phyloP scores from a whole-genome alignment of 30 jellyfish, hydroid and myxozoan genomes.

The Hydractinia symbiolongicarpus region DNA sequence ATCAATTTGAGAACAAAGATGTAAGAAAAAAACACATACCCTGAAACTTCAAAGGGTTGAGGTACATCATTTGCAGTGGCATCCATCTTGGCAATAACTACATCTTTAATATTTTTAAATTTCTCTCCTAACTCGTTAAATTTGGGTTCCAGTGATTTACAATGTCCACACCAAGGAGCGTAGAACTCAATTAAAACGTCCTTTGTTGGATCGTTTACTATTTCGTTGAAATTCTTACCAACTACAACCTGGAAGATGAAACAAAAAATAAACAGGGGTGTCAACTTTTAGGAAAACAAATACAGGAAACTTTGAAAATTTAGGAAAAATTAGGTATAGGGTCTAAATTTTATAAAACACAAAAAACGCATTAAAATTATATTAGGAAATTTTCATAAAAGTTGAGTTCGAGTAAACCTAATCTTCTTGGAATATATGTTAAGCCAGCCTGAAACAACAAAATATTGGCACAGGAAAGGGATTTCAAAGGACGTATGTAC shows the following conservation, averaged over 20 bases:
- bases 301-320: too few species aligned
- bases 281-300: too few species aligned
- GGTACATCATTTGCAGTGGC: conserved; percentile 95
- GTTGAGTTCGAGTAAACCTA: too few species aligned
- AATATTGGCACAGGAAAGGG: too few species aligned
- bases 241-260: conserved; percentile 72
- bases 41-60: conserved; percentile 68
- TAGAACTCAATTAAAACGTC: conserved; percentile 89
- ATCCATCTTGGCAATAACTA: conserved; percentile 96
- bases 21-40: conserved; percentile 44
- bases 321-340: too few species aligned
- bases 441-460: background rate
- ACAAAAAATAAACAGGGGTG: background rate
- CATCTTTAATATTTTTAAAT: conserved; percentile 61
- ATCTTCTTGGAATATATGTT: too few species aligned
- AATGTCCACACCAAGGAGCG: conserved; percentile 99
- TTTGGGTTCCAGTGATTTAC: conserved; percentile 88
- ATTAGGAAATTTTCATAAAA: too few species aligned
- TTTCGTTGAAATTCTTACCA: conserved; percentile 85
- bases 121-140: conserved; percentile 85
- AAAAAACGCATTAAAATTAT: too few species aligned
- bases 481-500: conserved; percentile 13
- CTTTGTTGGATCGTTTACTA: conserved; percentile 85
- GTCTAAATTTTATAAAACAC: too few species aligned
- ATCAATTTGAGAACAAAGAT: background rate